These are phyloP conservation scores for Anguilla megastoma DNA, from an alignment of 2,797 vertebrate genomes.

Conservation along the genomic window DNA sequence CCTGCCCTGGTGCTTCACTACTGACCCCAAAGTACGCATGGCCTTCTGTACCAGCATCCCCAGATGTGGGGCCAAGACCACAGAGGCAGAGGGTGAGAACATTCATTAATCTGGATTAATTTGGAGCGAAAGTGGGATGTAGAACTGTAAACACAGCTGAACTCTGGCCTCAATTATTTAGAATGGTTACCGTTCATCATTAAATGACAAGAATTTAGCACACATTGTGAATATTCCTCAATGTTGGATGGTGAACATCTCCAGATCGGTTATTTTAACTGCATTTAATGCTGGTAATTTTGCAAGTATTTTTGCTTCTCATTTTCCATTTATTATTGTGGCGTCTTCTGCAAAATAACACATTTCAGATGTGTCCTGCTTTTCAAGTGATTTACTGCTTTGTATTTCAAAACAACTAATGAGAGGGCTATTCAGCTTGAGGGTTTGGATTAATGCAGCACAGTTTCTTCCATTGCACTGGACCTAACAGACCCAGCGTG, in stretches of 20 bases:
- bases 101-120: constrained; percentile 23
- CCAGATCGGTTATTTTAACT: too few relatives aligned
- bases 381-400: constrained; percentile 38
- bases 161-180: neutral
- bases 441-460: constrained; percentile 36
- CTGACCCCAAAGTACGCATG: constrained; percentile 84
- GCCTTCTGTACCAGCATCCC: constrained; percentile 92
- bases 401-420: constrained; percentile 38
- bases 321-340: neutral
- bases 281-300: neutral
- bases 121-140: neutral
- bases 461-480: constrained; percentile 31
- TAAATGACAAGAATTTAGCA: neutral
- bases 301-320: neutral
- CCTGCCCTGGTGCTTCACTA: constrained; percentile 97
- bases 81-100: constrained; percentile 62
- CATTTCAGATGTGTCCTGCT: neutral
- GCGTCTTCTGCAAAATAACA: constrained; percentile 26
- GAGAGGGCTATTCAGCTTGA: neutral
- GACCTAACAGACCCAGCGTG: neutral
- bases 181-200: neutral
- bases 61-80: constrained; percentile 76
- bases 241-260: too few relatives aligned
- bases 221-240: neutral
- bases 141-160: neutral